Base-by-base conservation (phyloP, 2,888 invertebrate genomes). In the Agrypnus murinus region DNA sequence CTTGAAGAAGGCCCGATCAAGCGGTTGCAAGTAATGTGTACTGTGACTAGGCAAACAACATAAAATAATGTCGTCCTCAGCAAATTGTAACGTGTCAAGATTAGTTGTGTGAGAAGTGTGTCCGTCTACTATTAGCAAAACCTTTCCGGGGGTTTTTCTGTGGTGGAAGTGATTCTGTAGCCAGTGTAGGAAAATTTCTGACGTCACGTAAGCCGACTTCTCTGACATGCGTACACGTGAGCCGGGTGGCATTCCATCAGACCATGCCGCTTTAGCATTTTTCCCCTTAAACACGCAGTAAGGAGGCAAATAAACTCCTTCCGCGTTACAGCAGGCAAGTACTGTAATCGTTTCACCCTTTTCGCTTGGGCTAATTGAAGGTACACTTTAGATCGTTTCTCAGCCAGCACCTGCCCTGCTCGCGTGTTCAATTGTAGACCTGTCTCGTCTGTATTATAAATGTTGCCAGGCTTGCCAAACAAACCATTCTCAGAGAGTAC, bases 11-110 rank as follows among this genome's bases (percentile, higher is more conserved):
- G 71, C 15, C 9, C 77, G 34, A 64, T 80, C 77, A 9, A 81
- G 66, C 1, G 80, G 80, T 59, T 81, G 80, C 2, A 81, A 67
- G 53, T 74, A 76, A 48, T 80, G 78, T 0, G 77, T 78, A 0
- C 79, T 80, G 58, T n/a, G 14, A 81, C 50, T n/a, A n/a, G n/a
- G n/a, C n/a, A n/a, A n/a, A n/a, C n/a, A n/a, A n/a, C n/a, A n/a
- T n/a, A n/a, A n/a, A 25, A 79, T 72, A 12, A 81, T 77, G 15
- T 79, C 74, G 65, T 81, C 75, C 64, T 74, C 77, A 14, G 75
- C 72, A 60, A 68, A 77, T 65, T 79, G 74, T 31, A 77, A 68
- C 50, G 73, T 73, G 31, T 77, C 71, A 6, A 76, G 58, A 12
- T 65, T 64, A 34, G 62, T 77, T 8, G 31, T 68, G 70, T 81